phyloP scores from a whole-genome alignment of 2,797 vertebrate genomes.

The Danio jaintianensis region DNA sequence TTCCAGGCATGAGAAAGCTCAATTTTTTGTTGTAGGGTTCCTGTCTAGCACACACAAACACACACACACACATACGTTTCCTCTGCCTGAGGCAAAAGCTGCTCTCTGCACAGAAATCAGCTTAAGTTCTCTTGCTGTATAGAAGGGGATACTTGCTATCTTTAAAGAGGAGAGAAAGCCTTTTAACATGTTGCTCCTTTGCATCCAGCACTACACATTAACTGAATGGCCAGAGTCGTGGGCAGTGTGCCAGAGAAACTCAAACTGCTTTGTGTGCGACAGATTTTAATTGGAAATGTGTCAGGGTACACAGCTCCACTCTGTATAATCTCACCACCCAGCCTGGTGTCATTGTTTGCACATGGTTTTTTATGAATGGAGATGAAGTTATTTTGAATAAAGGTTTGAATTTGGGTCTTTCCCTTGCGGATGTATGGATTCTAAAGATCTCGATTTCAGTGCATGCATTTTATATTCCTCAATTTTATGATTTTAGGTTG shows the following conservation, averaged over 20 bases:
- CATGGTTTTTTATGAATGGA: too few relatives aligned
- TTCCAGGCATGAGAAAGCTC: constrained; percentile 25
- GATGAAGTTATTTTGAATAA: too few relatives aligned
- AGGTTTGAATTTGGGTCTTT: too few relatives aligned
- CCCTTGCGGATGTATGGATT: too few relatives aligned
- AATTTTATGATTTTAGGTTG: too few relatives aligned
- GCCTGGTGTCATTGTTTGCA: too few relatives aligned
- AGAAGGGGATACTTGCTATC: not conserved
- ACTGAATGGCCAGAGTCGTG: not conserved
- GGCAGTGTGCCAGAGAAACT: not conserved
- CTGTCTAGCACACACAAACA: not conserved
- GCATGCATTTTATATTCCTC: too few relatives aligned
- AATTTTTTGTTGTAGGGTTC: constrained; percentile 10
- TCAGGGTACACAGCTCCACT: not conserved
- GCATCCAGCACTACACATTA: not conserved
- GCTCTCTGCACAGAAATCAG: constrained; percentile 13
- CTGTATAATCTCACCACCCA: not conserved
- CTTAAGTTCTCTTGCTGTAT: not conserved
- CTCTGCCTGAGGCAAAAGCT: constrained; percentile 20
- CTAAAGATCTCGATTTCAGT: too few relatives aligned
- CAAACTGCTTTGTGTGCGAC: not conserved
- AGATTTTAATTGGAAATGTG: not conserved
- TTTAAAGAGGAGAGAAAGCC: constrained; percentile 3
- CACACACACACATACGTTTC: not conserved
- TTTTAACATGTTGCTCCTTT: constrained; percentile 8